Base-by-base conservation (phyloP, 2,888 invertebrate genomes). In the Marronus borbonicus region DNA sequence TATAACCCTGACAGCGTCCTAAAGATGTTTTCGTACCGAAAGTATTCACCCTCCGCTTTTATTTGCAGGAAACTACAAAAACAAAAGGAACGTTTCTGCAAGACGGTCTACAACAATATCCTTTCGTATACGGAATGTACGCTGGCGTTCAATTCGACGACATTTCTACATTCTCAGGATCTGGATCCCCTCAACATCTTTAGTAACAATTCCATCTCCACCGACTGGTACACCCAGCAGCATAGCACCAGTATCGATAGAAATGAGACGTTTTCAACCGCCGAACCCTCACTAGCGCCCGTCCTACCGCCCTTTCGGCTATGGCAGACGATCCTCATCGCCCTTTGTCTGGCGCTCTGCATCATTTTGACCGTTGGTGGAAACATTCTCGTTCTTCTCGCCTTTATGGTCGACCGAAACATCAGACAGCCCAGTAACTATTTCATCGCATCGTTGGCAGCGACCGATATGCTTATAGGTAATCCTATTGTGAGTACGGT, bases 381-480 rank as follows among this genome's bases (percentile, higher is more conserved):
- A 76, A 99, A 99, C 88, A 96, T 98, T 76, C 92, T 99, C 81
- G 98, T 99, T 77, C 92, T 99, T 76, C 90, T 98, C 83, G 97
- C 98, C 65, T 99, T 99, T 89, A 94, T 98, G 80, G 96, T 98
- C 62, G 98, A 98, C 89, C 91, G 98, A 79, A 95, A 95, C 82
- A 96, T 96, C 85, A 90, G 99, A 77, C 98, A 99, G 87, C 99
- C 99, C 39, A 98, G 98, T 89, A 99, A 99, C 90, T 99, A 99
- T 90, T 99, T 99, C 91, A 98, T 99, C 82, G 98, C 98, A 8
- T 99, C 99, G 0, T 91, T 99, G 81, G 99, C 99, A 66, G 97
- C 98, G 77, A 98, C 98, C 8, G 98, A 99, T 89, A 94, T 99
- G 91, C 92, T 99, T 80, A 99, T 99, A 88, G 99, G 96, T 62